Conservation (phyloP, 30 jellyfish, hydroid and myxozoan species). For the Hydractinia echinata region DNA sequence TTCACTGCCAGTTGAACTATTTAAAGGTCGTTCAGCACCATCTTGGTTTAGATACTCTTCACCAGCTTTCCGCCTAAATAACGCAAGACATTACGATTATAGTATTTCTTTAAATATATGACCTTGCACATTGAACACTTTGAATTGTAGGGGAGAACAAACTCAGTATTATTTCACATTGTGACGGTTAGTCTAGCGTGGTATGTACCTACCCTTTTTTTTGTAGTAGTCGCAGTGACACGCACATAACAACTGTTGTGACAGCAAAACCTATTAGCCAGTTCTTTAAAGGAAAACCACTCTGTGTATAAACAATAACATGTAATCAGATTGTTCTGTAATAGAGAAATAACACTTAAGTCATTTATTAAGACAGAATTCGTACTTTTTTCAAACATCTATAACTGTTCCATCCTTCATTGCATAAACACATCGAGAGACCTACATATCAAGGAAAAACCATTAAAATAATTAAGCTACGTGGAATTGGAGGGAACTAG, state of each 20-base stretch:
- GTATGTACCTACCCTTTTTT: slow-evolving; percentile 20
- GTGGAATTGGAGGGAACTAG: too few species aligned
- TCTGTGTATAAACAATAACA: neutral
- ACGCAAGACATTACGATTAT: too few species aligned
- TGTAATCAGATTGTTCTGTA: neutral
- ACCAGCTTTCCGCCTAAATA: too few species aligned
- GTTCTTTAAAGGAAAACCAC: slow-evolving; percentile 20
- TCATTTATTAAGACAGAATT: neutral
- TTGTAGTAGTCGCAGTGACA: slow-evolving; percentile 14
- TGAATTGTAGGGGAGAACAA: too few species aligned
- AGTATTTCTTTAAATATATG: too few species aligned
- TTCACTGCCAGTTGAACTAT: too few species aligned
- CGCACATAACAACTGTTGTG: slow-evolving; percentile 19
- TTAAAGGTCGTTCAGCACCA: too few species aligned
- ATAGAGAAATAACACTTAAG: neutral
- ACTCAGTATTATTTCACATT: too few species aligned
- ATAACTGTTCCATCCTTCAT: slow-evolving; percentile 24
- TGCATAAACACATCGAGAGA: slow-evolving; percentile 13
- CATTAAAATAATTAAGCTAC: too few species aligned
- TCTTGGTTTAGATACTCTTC: too few species aligned
- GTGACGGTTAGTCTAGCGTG: neutral
- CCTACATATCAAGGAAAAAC: neutral
- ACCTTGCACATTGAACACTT: too few species aligned
- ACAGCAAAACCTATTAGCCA: slow-evolving; percentile 29
- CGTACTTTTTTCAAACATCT: slow-evolving; percentile 27